Percentiles rank a stretch among this genome's conserved stretches.
Conservation (phyloP, 2,888 invertebrate species). For the Unio pictorum region DNA sequence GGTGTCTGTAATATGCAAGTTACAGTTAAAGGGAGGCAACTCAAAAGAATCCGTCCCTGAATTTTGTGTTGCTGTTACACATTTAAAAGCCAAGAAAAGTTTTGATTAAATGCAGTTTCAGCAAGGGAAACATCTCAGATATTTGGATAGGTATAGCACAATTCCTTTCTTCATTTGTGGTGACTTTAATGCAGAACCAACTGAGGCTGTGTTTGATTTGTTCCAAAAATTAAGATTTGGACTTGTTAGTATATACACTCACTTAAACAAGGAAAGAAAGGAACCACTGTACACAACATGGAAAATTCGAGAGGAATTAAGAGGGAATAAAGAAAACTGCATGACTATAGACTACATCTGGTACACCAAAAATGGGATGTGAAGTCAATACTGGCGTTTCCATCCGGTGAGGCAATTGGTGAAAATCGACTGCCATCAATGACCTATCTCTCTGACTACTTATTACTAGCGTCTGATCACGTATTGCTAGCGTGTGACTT, state of each 20-base stretch:
- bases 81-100: slow-evolving; percentile 82
- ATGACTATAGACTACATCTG: too few species aligned
- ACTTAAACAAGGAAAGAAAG: too few species aligned
- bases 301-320: too few species aligned
- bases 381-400: too few species aligned
- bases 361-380: too few species aligned
- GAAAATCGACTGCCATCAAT: too few species aligned
- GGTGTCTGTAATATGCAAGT: slow-evolving; percentile 75
- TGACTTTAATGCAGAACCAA: slow-evolving; percentile 84
- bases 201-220: slow-evolving; percentile 80
- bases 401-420: too few species aligned
- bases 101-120: slow-evolving; percentile 46
- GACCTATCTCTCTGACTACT: too few species aligned
- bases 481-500: too few species aligned
- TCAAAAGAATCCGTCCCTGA: slow-evolving; percentile 74
- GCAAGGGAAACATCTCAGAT: slow-evolving; percentile 24
- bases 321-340: too few species aligned
- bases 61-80: slow-evolving; percentile 81
- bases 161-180: slow-evolving; percentile 80
- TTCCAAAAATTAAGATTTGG: slow-evolving; percentile 67
- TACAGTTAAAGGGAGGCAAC: slow-evolving; percentile 26
- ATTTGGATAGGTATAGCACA: slow-evolving; percentile 32
- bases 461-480: too few species aligned
- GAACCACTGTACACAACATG: too few species aligned
- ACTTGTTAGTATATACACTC: background rate